These are phyloP conservation scores for Isoperla grammatica DNA, from an alignment of 2,888 invertebrate genomes.

Conservation along the genomic window DNA sequence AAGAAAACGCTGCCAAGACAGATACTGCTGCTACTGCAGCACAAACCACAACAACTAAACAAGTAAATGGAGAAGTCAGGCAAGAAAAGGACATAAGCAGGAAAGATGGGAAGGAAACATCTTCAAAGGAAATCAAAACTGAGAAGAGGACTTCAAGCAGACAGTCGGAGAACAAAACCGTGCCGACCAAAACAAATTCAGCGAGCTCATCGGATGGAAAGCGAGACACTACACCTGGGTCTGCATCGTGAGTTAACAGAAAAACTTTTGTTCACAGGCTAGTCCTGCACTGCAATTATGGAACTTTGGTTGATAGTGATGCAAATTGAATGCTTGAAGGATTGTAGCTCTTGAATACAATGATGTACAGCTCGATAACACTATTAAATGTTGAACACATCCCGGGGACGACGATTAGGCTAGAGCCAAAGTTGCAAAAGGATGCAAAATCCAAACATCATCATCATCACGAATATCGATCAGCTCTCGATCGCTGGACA, in stretches of 20 bases:
- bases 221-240: constrained; percentile 12
- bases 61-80: constrained; percentile 30
- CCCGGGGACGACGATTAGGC: too few relatives aligned
- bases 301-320: too few relatives aligned
- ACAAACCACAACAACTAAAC: constrained; percentile 22
- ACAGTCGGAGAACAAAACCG: background rate
- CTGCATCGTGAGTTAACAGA: constrained; percentile 12
- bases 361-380: too few relatives aligned
- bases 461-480: too few relatives aligned
- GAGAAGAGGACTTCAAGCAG: constrained; percentile 6
- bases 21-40: constrained; percentile 19
- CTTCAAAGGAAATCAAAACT: background rate
- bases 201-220: constrained; percentile 4
- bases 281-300: background rate
- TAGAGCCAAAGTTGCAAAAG: too few relatives aligned
- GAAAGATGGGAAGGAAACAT: background rate
- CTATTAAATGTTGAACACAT: too few relatives aligned
- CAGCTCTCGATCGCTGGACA: too few relatives aligned
- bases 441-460: too few relatives aligned
- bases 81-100: constrained; percentile 8
- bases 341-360: too few relatives aligned
- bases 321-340: too few relatives aligned
- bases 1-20: constrained; percentile 24
- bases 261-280: background rate
- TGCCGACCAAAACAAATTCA: background rate